Conservation (phyloP, 35 echinoderm and acorn worm species). For the Lytechinus variegatus region DNA sequence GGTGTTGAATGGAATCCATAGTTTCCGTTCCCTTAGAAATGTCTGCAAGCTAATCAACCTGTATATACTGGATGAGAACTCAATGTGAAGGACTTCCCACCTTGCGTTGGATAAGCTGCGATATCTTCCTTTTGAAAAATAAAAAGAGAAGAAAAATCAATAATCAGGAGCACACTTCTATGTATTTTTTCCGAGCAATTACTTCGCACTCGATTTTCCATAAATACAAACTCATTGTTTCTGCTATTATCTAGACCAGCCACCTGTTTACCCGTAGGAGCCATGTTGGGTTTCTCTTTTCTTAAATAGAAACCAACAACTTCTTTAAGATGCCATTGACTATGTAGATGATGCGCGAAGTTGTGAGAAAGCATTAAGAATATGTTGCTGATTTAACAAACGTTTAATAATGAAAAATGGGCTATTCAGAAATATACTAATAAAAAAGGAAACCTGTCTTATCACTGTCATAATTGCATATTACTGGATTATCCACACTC, state of each 20-base stretch:
- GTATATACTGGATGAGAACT: not conserved
- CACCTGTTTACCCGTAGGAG: not conserved
- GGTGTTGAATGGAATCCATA: not conserved
- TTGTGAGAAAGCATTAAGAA: not conserved
- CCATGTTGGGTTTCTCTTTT: not conserved
- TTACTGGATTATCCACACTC: too few relatives aligned
- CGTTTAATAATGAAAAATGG: not conserved
- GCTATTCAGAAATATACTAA: too few relatives aligned
- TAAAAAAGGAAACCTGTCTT: too few relatives aligned
- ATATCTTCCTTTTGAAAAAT: too few relatives aligned
- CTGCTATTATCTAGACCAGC: not conserved
- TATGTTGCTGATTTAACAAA: not conserved
- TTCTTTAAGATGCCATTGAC: not conserved
- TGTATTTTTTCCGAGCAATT: not conserved
- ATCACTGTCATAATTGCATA: too few relatives aligned
- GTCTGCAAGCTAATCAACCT: not conserved
- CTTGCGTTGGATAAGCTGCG: too few relatives aligned
- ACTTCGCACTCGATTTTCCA: not conserved
- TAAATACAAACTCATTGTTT: not conserved
- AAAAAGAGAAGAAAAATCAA: not conserved
- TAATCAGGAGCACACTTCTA: not conserved
- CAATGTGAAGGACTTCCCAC: not conserved
- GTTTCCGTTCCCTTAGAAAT: not conserved
- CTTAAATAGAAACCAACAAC: not conserved
- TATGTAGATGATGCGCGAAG: not conserved